These are phyloP conservation scores for Malurus leucopterus DNA, from an alignment of 2,797 vertebrate species.

Conservation along the genomic window DNA sequence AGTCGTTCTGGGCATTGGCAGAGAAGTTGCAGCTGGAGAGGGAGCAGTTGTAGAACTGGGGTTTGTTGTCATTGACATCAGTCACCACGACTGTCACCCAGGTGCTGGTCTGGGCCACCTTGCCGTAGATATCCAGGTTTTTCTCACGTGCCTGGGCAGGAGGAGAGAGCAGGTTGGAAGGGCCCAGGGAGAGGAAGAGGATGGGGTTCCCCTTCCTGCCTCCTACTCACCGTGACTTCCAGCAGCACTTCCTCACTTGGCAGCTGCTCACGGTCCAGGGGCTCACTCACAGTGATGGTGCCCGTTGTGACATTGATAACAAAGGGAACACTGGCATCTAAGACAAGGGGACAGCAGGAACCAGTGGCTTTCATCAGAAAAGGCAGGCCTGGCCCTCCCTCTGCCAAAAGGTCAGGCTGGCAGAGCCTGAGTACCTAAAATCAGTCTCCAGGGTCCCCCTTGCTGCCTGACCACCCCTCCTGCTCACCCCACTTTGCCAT, in stretches of 20 bases:
- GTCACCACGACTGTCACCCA: constrained; percentile 75
- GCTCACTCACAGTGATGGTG: constrained; percentile 63
- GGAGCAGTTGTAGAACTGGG: constrained; percentile 83
- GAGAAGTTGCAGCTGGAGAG: constrained; percentile 67
- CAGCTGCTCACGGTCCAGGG: constrained; percentile 83
- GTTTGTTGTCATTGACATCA: constrained; percentile 86
- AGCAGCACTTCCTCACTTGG: constrained; percentile 71
- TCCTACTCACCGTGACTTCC: constrained; percentile 75
- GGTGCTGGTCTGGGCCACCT: constrained; percentile 54
- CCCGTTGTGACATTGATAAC: constrained; percentile 60
- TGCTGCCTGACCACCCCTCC: neutral
- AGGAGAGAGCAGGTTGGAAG: neutral
- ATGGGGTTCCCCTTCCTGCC: neutral
- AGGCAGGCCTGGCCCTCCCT: neutral
- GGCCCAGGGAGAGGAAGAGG: neutral
- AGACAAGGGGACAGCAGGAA: neutral
- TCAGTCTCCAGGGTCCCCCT: neutral
- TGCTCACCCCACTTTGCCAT: neutral
- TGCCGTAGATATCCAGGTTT: constrained; percentile 60
- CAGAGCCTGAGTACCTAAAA: neutral
- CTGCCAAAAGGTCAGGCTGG: neutral
- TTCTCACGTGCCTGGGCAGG: constrained; percentile 78
- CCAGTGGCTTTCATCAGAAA: neutral
- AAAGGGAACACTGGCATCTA: constrained; percentile 72
- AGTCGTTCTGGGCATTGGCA: constrained; percentile 14